Percentiles rank a stretch among this genome's conserved stretches.
Conservation (phyloP, 2,797 vertebrate species). For the Acestrorhynchus altus region DNA sequence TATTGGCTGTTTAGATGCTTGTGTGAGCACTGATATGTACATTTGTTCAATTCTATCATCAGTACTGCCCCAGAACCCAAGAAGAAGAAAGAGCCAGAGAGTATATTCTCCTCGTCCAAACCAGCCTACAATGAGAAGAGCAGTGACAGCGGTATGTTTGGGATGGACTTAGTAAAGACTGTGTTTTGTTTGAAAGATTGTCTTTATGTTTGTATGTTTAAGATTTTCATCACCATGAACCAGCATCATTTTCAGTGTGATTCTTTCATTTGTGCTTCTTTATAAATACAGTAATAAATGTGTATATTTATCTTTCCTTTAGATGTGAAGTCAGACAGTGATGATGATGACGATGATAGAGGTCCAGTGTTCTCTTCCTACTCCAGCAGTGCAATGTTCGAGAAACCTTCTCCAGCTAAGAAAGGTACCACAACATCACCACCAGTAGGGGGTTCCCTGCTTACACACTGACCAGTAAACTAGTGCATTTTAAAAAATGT, state of each 20-base stretch:
- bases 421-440: constrained; percentile 81
- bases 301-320: constrained; percentile 27
- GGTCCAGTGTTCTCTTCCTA: constrained; percentile 84
- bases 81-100: constrained; percentile 84
- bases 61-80: constrained; percentile 82
- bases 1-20: background rate
- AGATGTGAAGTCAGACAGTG: constrained; percentile 93
- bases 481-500: too few species aligned
- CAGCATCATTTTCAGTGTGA: background rate
- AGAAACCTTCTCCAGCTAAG: constrained; percentile 86
- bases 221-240: too few species aligned
- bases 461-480: background rate
- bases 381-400: constrained; percentile 86
- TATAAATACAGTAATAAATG: too few species aligned
- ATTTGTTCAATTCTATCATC: constrained; percentile 42
- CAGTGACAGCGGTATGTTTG: constrained; percentile 84
- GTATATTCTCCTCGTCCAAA: constrained; percentile 73
- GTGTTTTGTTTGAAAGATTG: too few species aligned
- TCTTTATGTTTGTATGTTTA: too few species aligned
- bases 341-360: constrained; percentile 87
- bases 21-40: background rate
- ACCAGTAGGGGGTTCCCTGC: constrained; percentile 54
- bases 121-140: constrained; percentile 83
- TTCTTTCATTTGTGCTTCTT: background rate
- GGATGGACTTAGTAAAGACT: too few species aligned